Percentiles rank a stretch among this genome's conserved stretches.
Conservation (phyloP, 2,888 invertebrate species). For the Lasioglossum leucozonium region DNA sequence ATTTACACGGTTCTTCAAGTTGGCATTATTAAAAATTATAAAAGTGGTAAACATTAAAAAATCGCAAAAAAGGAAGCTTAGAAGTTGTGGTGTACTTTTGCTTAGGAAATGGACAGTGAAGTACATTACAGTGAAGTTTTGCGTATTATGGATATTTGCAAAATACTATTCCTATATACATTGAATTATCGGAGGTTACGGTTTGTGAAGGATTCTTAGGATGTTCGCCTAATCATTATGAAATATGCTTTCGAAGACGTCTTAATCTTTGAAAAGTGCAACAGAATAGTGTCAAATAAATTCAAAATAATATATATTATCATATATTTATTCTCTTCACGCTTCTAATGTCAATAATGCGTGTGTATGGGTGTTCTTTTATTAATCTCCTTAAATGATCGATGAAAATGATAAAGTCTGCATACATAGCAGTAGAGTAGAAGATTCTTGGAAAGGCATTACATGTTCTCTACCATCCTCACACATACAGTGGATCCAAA, state of each 20-base stretch:
- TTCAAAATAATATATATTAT: neutral
- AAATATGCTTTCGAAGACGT: neutral
- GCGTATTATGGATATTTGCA: neutral
- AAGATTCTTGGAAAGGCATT: too few relatives aligned
- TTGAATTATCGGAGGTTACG: neutral
- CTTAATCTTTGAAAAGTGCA: neutral
- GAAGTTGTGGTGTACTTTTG: slow-evolving; percentile 1
- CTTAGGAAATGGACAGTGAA: slow-evolving; percentile 5
- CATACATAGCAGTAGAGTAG: neutral
- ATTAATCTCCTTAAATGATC: neutral
- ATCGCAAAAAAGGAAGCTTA: slow-evolving; percentile 12
- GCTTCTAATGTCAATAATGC: neutral
- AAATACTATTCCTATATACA: neutral
- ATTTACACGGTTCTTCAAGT: slow-evolving; percentile 15
- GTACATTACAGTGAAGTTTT: neutral
- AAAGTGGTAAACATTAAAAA: slow-evolving; percentile 24
- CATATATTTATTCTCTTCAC: neutral
- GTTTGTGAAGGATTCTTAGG: neutral
- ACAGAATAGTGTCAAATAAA: neutral
- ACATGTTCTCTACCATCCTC: neutral
- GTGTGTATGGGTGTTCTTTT: neutral
- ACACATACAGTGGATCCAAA: neutral
- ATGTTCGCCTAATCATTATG: neutral
- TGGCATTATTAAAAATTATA: slow-evolving; percentile 1
- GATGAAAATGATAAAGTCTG: neutral